Base-by-base conservation (phyloP, 1,140 invertebrate genomes). In the Penaeus japonicus region DNA sequence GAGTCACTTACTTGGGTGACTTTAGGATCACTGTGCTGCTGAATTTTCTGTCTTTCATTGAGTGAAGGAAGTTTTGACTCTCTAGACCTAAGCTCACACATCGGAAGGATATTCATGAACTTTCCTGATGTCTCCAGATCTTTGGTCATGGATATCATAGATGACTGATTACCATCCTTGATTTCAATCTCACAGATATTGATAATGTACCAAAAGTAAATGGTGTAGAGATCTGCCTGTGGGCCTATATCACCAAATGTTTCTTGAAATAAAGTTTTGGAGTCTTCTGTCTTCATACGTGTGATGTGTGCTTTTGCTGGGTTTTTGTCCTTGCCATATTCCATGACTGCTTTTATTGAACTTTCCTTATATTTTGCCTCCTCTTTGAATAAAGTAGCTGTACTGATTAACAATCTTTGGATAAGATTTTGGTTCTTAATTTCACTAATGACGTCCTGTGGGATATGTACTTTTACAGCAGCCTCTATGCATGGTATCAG, bases 161-260 rank as follows among this genome's bases (percentile, higher is more conserved):
- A n/a, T 73, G 79, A 53, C 4, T n/a, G 35, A 15, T 30, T 32
- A 24, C 54, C 47, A n/a, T 84, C 27, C 15, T n/a, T 54, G 32
- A 78, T 47, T 35, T 35, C 55, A 2, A 88, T 18, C 27, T 83
- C 70, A 77, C 78, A 88, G 39, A 88, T 84, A 27, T 77, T 83
- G 47, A 78, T 75, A 15, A 88, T 83, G 47, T 78, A 54, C 87
- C 87, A 88, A 20, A 78, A 39, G 62, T 88, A 88, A 22, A 88
- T 88, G 30, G 83, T 70, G 35, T 88, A 88, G 30, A 88, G 20
- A 55, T 81, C 62, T 20, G 70, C 12, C 0, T 22, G 53, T 57
- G 35, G 83, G n/a, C 80, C 87, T 27, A 4, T 24, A 47, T 88
- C 87, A 57, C 22, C 32, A 84, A 88, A 88, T 1, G 87, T 84